Evolutionary conservation across 2,113 vertebrate genomes (phyloP).

Genomic region (Echinops telfairi): DNA sequence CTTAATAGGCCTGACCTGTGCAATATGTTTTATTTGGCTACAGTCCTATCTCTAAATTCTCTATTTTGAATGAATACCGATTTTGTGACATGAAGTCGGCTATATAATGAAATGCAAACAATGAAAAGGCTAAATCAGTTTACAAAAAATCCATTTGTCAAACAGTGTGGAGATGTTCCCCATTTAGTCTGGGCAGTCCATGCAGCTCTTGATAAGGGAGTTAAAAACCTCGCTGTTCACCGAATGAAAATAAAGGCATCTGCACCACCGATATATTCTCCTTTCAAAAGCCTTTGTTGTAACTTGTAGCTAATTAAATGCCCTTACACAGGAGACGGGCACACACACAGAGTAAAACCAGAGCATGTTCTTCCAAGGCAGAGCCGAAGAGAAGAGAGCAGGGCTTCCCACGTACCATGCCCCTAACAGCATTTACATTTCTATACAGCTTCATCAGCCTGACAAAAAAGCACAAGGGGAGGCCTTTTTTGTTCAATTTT

Average conservation of each 20-base stretch:
- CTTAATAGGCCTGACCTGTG: slow-evolving; percentile 87
- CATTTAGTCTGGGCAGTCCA: slow-evolving; percentile 84
- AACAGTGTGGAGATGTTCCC: slow-evolving; percentile 87
- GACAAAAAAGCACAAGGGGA: slow-evolving; percentile 85
- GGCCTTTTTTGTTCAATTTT: slow-evolving; percentile 88
- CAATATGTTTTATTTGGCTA: slow-evolving; percentile 87
- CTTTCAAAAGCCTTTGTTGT: slow-evolving; percentile 81
- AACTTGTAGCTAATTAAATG: slow-evolving; percentile 86
- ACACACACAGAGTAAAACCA: slow-evolving; percentile 45
- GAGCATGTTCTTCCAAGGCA: slow-evolving; percentile 83
- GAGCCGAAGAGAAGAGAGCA: slow-evolving; percentile 66
- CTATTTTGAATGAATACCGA: slow-evolving; percentile 88
- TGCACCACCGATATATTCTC: slow-evolving; percentile 75
- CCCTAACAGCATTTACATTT: slow-evolving; percentile 89
- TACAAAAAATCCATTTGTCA: slow-evolving; percentile 90
- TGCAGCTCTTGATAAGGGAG: slow-evolving; percentile 87
- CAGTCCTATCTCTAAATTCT: slow-evolving; percentile 87
- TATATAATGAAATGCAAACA: slow-evolving; percentile 90
- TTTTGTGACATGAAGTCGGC: slow-evolving; percentile 87
- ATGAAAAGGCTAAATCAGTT: slow-evolving; percentile 89
- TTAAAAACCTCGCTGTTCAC: slow-evolving; percentile 82
- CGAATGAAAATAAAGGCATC: slow-evolving; percentile 84
- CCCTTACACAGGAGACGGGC: slow-evolving; percentile 49
- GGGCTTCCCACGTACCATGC: slow-evolving; percentile 75
- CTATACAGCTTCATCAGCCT: slow-evolving; percentile 86